Evolutionary conservation across 2,888 invertebrate species (phyloP), one percentile per base, ranked within the genome.

Genomic region (Euproctis similis): DNA sequence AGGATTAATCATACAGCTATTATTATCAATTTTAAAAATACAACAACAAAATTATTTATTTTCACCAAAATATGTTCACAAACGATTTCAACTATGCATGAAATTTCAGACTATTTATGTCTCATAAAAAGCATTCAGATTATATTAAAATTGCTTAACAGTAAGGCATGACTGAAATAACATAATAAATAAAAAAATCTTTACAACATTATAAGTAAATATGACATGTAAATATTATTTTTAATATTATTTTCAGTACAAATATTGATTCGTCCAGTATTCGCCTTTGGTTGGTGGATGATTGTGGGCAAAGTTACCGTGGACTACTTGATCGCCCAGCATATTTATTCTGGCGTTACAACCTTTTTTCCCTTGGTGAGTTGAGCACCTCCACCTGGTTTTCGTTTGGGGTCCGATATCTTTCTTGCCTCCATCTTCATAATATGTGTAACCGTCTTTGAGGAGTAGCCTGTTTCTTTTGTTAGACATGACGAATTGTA

Each of bases 371-470:
- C 36, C 28, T 20, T 47, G 36, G 2, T 46, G 46, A 2, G 42
- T 38, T 2, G 42, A 37, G 26, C 55, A 59, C 1, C 53, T 39
- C 58, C 56, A 57, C 31, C 51, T 46, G 4, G 29, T 32, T 25
- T 40, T 51, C 4, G 24, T 19, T 1, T 30, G 14, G 2, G 26
- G 24, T 6, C 30, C 23, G 2, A 22, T 2, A 3, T 19, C 8
- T 24, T 6, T 22, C 12, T 20, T 25, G 6, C 26, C 22, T 6
- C 26, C 17, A 20, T 34, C 34, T 26, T 32, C 29, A 13, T 33
- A 36, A 12, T 36, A 36, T 2, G 36, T 36, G 14, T 33, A 36
- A 1, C 33, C 33, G n/a, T 12, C 24, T 20, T 19, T 28, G 2
- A 36, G 28, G 1, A 36, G 23, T 4, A 36, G 19, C 4, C 28